Evolutionary conservation across 2,888 invertebrate genomes (phyloP).

Genomic region (Allygus modestus): DNA sequence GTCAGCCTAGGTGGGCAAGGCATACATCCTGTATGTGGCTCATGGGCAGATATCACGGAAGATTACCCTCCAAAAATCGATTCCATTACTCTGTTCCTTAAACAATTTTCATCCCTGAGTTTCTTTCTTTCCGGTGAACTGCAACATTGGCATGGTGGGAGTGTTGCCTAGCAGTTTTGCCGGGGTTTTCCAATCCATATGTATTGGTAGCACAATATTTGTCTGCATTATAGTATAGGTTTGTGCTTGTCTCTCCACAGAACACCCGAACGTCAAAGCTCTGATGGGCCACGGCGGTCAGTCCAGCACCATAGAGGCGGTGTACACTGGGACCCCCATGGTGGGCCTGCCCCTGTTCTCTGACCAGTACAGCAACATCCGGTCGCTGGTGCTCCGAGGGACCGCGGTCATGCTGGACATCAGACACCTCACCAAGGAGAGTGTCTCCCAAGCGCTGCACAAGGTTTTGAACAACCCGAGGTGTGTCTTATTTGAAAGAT

Average conservation of each 20-base stretch:
- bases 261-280: slow-evolving; percentile 27
- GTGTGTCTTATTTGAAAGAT: neutral
- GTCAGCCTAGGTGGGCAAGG: too few species aligned
- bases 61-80: too few species aligned
- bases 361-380: slow-evolving; percentile 46
- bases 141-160: too few species aligned
- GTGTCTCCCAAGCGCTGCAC: neutral
- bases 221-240: too few species aligned
- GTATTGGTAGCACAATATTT: too few species aligned
- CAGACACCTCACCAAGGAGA: neutral
- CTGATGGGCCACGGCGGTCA: slow-evolving; percentile 47
- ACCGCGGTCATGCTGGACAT: slow-evolving; percentile 1
- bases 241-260: neutral
- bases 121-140: too few species aligned
- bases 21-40: too few species aligned
- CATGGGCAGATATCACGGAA: too few species aligned
- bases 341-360: slow-evolving; percentile 46
- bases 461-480: slow-evolving; percentile 13
- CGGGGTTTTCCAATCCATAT: too few species aligned
- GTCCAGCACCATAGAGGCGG: slow-evolving; percentile 47
- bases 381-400: slow-evolving; percentile 18
- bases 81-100: too few species aligned
- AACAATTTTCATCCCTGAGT: too few species aligned
- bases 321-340: slow-evolving; percentile 38
- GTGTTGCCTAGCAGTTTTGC: too few species aligned